phyloP scores from a whole-genome alignment of 2,113 vertebrate species.

The Daboia siamensis region DNA sequence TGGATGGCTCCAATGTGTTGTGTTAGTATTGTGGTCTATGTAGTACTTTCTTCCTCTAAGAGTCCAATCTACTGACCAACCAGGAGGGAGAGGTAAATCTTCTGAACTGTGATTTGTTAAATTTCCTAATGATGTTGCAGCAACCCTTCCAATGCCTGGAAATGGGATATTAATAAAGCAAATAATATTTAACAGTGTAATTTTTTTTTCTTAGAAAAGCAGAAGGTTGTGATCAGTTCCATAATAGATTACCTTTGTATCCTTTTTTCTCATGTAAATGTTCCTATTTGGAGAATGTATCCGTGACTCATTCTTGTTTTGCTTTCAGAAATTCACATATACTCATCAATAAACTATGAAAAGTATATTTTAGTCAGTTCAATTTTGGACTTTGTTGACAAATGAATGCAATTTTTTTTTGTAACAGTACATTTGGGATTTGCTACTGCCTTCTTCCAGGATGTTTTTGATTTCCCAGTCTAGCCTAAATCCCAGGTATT shows the following conservation, averaged over 20 bases:
- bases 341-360: neutral
- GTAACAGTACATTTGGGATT: neutral
- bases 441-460: neutral
- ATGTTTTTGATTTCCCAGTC: neutral
- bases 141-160: slow-evolving; percentile 89
- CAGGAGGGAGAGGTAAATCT: slow-evolving; percentile 88
- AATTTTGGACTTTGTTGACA: neutral
- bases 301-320: neutral
- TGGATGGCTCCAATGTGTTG: slow-evolving; percentile 98
- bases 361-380: neutral
- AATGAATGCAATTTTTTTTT: neutral
- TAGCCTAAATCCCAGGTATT: neutral
- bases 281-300: neutral
- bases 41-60: slow-evolving; percentile 96
- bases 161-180: neutral
- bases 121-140: slow-evolving; percentile 95
- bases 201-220: neutral
- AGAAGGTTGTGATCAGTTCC: neutral
- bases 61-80: slow-evolving; percentile 98
- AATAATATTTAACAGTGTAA: neutral
- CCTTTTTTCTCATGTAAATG: neutral
- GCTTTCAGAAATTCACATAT: neutral
- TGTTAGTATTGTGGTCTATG: slow-evolving; percentile 98
- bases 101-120: slow-evolving; percentile 86
- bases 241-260: neutral